These are phyloP conservation scores for Oligia strigilis DNA, from an alignment of 2,888 invertebrate genomes.

Conservation along the genomic window DNA sequence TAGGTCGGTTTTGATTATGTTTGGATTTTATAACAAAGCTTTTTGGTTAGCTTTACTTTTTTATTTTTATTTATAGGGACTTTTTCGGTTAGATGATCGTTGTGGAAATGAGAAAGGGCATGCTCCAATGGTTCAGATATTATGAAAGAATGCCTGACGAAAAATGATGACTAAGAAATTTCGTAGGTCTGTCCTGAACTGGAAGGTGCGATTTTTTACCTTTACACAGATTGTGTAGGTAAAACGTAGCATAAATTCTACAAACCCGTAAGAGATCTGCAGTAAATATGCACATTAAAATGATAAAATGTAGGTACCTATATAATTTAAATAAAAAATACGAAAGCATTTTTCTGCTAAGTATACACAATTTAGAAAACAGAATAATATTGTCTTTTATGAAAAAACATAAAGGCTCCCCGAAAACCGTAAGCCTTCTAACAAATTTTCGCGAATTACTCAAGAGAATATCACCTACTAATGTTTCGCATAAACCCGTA, in stretches of 20 bases:
- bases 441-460: slow-evolving; percentile 45
- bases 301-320: slow-evolving; percentile 12
- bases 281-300: slow-evolving; percentile 35
- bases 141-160: slow-evolving; percentile 49
- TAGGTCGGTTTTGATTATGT: slow-evolving; percentile 24
- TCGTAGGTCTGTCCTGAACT: slow-evolving; percentile 21
- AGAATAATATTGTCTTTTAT: slow-evolving; percentile 19
- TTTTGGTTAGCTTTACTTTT: slow-evolving; percentile 8
- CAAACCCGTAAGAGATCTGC: slow-evolving; percentile 7
- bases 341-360: slow-evolving; percentile 20
- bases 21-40: slow-evolving; percentile 30
- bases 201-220: slow-evolving; percentile 23
- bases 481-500: slow-evolving; percentile 43
- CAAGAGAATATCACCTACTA: slow-evolving; percentile 49
- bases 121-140: slow-evolving; percentile 55
- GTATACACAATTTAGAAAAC: slow-evolving; percentile 33
- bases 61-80: slow-evolving; percentile 27
- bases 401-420: slow-evolving; percentile 17
- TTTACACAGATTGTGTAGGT: slow-evolving; percentile 15
- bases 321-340: slow-evolving; percentile 43
- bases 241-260: slow-evolving; percentile 6
- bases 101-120: slow-evolving; percentile 58
- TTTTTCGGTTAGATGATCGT: slow-evolving; percentile 29
- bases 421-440: slow-evolving; percentile 21
- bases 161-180: slow-evolving; percentile 37